A percentile compares a stretch with the other conserved stretches of the same genome.
Conservation (phyloP, 1,140 invertebrate genomes). For the Lutraria rhynchaena region DNA sequence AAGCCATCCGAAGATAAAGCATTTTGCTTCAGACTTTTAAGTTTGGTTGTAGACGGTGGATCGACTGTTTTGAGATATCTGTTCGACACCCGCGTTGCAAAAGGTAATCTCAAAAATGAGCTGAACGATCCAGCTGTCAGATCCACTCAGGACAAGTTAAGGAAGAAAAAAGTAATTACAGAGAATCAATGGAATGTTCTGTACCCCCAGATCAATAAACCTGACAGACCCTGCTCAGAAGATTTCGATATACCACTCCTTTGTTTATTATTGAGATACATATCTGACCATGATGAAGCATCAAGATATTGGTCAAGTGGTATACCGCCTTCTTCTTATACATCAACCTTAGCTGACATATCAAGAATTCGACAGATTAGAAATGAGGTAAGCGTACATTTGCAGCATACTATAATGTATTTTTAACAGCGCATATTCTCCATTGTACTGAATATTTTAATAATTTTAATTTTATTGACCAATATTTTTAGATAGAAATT, state of each 20-base stretch:
- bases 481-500: too few species aligned
- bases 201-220: neutral
- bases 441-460: too few species aligned
- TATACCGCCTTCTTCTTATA: neutral
- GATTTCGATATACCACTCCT: neutral
- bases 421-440: too few species aligned
- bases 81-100: neutral
- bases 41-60: neutral
- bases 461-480: too few species aligned
- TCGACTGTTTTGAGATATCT: neutral
- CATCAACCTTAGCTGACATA: neutral
- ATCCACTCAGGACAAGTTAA: neutral
- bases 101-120: neutral
- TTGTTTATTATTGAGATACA: neutral
- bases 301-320: neutral
- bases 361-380: neutral
- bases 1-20: neutral
- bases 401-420: too few species aligned
- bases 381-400: conserved; percentile 17
- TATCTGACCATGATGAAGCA: neutral
- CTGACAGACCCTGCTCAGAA: neutral
- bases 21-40: neutral
- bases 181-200: neutral
- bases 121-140: neutral
- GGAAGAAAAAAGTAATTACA: neutral